Conservation (phyloP, 2,113 vertebrate species). For the human region DNA sequence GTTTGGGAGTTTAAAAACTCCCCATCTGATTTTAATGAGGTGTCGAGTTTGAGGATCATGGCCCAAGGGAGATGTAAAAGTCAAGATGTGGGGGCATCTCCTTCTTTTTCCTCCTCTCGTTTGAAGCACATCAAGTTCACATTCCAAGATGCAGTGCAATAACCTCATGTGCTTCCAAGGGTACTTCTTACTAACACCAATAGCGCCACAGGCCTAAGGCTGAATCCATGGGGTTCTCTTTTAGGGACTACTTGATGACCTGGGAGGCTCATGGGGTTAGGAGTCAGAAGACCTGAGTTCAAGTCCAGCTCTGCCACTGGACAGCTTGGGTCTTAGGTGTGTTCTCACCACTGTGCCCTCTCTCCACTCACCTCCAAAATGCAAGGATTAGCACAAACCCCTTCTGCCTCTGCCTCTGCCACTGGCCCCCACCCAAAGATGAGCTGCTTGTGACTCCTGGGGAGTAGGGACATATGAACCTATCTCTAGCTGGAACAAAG, state of each 20-base stretch:
- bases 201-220: background rate
- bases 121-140: background rate
- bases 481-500: background rate
- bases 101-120: background rate
- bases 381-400: background rate
- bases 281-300: background rate
- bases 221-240: background rate
- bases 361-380: background rate
- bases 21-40: background rate
- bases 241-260: background rate
- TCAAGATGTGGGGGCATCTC: background rate
- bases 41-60: background rate
- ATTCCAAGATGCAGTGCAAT: background rate
- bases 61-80: background rate
- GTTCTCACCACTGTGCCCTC: background rate
- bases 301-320: background rate
- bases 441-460: background rate
- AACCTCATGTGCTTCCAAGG: background rate
- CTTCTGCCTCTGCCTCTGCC: background rate
- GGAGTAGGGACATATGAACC: accelerated
- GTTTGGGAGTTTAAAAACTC: background rate
- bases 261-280: background rate
- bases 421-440: background rate
- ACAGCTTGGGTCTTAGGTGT: background rate
- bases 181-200: background rate